phyloP scores from a whole-genome alignment of 2,797 vertebrate species.

The Pseudochromis fuscus region DNA sequence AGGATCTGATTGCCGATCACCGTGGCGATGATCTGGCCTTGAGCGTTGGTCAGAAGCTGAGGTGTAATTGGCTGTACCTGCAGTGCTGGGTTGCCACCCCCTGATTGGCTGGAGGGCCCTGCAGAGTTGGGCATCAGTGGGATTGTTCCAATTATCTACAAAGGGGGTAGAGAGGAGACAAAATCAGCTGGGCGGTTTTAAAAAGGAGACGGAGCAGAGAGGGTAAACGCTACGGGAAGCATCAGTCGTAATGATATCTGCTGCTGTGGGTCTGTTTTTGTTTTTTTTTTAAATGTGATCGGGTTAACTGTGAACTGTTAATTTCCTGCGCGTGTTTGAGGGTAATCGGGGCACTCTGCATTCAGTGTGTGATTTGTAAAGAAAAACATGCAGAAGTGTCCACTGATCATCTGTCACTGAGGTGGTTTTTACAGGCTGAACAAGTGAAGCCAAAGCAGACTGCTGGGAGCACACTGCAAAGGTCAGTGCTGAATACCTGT shows the following conservation, averaged over 20 bases:
- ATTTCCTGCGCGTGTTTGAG: slow-evolving; percentile 28
- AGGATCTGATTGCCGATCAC: slow-evolving; percentile 99
- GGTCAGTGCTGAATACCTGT: slow-evolving; percentile 83
- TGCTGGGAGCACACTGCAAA: slow-evolving; percentile 81
- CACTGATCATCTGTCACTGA: slow-evolving; percentile 75
- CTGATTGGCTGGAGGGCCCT: slow-evolving; percentile 92
- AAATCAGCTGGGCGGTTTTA: slow-evolving; percentile 76
- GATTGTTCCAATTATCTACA: slow-evolving; percentile 98
- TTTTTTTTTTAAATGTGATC: background rate
- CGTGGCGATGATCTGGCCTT: slow-evolving; percentile 99
- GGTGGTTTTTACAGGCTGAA: slow-evolving; percentile 72
- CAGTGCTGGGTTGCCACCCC: slow-evolving; percentile 92
- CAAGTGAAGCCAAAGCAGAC: slow-evolving; percentile 75
- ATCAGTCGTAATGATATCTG: slow-evolving; percentile 66
- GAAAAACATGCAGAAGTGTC: slow-evolving; percentile 64
- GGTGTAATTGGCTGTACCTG: slow-evolving; percentile 99
- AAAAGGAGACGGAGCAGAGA: slow-evolving; percentile 64
- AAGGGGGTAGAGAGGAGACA: slow-evolving; percentile 69
- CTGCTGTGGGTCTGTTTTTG: slow-evolving; percentile 30
- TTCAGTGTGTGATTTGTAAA: slow-evolving; percentile 37
- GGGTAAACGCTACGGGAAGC: slow-evolving; percentile 71
- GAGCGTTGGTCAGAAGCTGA: slow-evolving; percentile 98
- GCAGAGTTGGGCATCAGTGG: slow-evolving; percentile 96
- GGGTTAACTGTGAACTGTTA: background rate
- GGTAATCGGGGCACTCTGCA: slow-evolving; percentile 43